Conservation (phyloP, 2,888 invertebrate genomes). For the Tineola bisselliella region DNA sequence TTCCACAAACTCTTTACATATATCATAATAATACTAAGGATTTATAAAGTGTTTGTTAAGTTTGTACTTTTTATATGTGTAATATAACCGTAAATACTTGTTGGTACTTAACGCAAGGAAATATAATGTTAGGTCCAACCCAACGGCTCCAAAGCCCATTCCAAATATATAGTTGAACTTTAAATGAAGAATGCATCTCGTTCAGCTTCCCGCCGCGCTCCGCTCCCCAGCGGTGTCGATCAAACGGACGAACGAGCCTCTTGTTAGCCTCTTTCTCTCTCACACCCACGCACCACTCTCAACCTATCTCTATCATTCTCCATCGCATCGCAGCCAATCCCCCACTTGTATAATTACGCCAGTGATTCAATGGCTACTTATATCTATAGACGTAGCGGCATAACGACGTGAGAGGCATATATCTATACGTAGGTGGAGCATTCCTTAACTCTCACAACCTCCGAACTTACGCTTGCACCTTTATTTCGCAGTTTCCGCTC, state of each 20-base stretch:
- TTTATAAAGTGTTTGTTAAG: too few relatives aligned
- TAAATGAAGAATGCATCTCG: conserved; percentile 65
- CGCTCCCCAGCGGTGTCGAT: conserved; percentile 64
- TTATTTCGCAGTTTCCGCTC: not conserved
- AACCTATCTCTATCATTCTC: conserved; percentile 38
- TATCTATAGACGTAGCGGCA: conserved; percentile 48
- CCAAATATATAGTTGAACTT: conserved; percentile 66
- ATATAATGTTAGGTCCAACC: not conserved
- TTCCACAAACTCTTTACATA: not conserved
- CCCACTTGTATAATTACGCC: conserved; percentile 69
- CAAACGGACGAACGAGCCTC: conserved; percentile 67
- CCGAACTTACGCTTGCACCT: conserved; percentile 8
- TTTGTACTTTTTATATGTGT: too few relatives aligned
- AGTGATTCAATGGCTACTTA: conserved; percentile 69
- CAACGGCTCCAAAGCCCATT: conserved; percentile 15
- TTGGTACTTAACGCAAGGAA: not conserved
- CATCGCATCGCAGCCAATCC: conserved; percentile 65
- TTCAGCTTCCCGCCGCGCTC: conserved; percentile 49
- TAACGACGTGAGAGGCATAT: conserved; percentile 52
- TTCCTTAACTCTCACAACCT: conserved; percentile 13
- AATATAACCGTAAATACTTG: not conserved
- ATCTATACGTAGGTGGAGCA: conserved; percentile 37
- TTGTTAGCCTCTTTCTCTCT: conserved; percentile 57
- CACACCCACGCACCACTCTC: conserved; percentile 31
- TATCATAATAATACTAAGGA: too few relatives aligned